A percentile compares a stretch with the other conserved stretches of the same genome.
phyloP scores from a whole-genome alignment of 2,888 invertebrate genomes.

The Lithosia quadra region DNA sequence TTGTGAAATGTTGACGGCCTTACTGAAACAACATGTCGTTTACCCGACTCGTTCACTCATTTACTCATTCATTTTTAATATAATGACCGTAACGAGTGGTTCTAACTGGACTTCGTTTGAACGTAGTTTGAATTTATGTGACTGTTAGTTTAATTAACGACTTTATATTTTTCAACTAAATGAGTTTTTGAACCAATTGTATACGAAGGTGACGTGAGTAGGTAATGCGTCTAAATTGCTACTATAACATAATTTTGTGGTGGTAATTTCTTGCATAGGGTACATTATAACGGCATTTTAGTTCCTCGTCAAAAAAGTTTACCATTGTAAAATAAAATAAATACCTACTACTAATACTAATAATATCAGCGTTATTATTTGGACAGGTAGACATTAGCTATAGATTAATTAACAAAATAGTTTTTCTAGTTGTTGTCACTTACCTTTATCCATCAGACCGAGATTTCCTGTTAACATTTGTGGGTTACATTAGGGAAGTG shows the following conservation, averaged over 20 bases:
- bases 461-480: not conserved
- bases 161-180: not conserved
- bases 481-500: not conserved
- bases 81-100: constrained; percentile 17
- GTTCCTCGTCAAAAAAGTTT: not conserved
- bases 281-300: too few relatives aligned
- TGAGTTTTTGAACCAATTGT: not conserved
- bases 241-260: not conserved
- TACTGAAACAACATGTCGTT: constrained; percentile 53
- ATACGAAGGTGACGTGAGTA: not conserved
- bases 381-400: too few relatives aligned
- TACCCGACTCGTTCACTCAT: constrained; percentile 59
- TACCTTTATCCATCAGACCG: too few relatives aligned
- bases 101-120: constrained; percentile 3
- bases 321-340: too few relatives aligned
- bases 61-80: constrained; percentile 67
- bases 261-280: not conserved
- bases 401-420: too few relatives aligned
- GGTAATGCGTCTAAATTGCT: not conserved
- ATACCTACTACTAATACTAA: too few relatives aligned
- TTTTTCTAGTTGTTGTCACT: not conserved
- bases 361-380: too few relatives aligned
- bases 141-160: constrained; percentile 11
- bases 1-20: constrained; percentile 53
- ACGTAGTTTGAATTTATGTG: constrained; percentile 14